Percentiles rank a stretch among this genome's conserved stretches.
These are phyloP conservation scores for Pycnomerus fuliginosus DNA, from an alignment of 2,888 invertebrate species.

Conservation along the genomic window DNA sequence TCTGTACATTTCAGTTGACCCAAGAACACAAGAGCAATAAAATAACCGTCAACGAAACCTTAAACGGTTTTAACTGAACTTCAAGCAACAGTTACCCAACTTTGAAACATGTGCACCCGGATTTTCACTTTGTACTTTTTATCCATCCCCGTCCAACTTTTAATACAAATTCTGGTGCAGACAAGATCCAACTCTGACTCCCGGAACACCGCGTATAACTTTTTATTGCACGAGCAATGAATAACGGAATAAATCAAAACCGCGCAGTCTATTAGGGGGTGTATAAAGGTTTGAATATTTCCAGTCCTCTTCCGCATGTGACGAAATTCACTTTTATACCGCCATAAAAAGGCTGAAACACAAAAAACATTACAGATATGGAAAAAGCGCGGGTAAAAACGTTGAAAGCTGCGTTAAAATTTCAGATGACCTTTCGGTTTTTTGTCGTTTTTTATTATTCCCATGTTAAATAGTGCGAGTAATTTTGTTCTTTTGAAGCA, in stretches of 20 bases:
- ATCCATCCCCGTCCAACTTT: no score
- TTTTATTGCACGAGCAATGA: conserved; percentile 5
- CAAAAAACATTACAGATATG: no score
- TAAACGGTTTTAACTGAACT: no score
- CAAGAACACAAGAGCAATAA: no score
- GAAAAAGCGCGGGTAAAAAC: no score
- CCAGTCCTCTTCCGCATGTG: conserved; percentile 1
- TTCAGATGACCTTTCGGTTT: background rate
- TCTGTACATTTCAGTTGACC: no score
- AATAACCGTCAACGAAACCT: no score
- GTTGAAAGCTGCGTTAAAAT: no score
- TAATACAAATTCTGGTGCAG: background rate
- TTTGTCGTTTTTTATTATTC: background rate
- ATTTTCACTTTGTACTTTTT: no score
- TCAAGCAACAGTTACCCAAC: no score
- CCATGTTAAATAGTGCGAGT: background rate
- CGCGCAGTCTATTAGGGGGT: conserved; percentile 3
- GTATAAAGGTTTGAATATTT: conserved; percentile 9
- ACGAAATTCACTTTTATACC: conserved; percentile 7
- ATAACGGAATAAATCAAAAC: conserved; percentile 11
- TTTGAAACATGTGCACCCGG: no score
- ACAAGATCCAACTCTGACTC: conserved; percentile 1
- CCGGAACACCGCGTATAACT: background rate
- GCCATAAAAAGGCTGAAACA: conserved; percentile 8
- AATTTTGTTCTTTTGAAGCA: conserved; percentile 61